A percentile compares a stretch with the other conserved stretches of the same genome.
Evolutionary conservation across 2,797 vertebrate species (phyloP).

Genomic region (Cirrhinus mrigala): DNA sequence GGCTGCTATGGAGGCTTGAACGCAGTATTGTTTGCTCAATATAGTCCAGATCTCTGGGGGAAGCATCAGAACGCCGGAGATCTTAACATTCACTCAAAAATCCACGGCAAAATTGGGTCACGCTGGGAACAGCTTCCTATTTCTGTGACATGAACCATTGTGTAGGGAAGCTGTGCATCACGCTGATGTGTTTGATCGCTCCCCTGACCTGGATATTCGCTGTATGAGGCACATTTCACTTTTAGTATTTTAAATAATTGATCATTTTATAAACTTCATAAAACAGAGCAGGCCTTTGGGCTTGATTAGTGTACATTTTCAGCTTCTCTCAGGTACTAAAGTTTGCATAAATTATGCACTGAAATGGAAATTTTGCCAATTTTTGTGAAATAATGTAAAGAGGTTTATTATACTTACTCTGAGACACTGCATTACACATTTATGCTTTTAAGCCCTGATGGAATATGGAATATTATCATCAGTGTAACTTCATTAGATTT

Average conservation of each 20-base stretch:
- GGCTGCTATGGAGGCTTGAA: conserved; percentile 37
- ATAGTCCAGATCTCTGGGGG: conserved; percentile 58
- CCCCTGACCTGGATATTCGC: conserved; percentile 54
- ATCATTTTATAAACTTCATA: not conserved
- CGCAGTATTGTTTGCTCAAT: conserved; percentile 59
- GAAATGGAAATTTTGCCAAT: not conserved
- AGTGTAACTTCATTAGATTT: not conserved
- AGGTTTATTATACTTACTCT: not conserved
- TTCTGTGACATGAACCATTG: conserved; percentile 61
- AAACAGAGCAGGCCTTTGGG: not conserved
- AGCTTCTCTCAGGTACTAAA: not conserved
- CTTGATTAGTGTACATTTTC: not conserved
- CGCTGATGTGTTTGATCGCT: conserved; percentile 5
- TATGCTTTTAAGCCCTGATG: not conserved
- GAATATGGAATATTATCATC: conserved; percentile 2
- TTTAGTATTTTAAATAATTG: conserved; percentile 5
- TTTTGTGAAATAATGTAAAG: not conserved
- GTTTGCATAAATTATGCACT: not conserved
- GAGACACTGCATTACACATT: not conserved
- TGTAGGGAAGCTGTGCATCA: conserved; percentile 45
- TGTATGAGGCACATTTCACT: not conserved
- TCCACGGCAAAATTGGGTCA: conserved; percentile 71
- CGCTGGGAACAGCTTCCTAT: conserved; percentile 54
- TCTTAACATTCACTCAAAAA: conserved; percentile 63
- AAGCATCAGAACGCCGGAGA: conserved; percentile 46